Evolutionary conservation across 2,888 invertebrate genomes (phyloP).

Genomic region (Stenotaenia linearis): DNA sequence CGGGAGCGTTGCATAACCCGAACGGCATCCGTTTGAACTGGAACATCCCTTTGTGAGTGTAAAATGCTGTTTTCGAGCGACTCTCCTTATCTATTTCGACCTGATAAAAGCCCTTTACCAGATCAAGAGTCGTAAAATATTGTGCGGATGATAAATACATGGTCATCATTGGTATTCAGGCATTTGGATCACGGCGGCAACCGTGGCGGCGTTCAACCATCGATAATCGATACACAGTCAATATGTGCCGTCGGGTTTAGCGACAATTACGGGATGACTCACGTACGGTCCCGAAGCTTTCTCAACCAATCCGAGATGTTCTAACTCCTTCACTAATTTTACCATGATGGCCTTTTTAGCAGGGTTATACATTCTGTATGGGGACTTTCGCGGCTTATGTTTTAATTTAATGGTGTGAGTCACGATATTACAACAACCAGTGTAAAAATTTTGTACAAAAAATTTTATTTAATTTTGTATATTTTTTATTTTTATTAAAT

Average conservation of each 20-base stretch:
- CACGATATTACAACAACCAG: too few relatives aligned
- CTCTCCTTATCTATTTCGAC: conserved; percentile 36
- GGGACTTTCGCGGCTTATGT: too few relatives aligned
- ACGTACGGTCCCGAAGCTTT: background rate
- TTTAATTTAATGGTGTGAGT: too few relatives aligned
- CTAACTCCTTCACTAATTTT: too few relatives aligned
- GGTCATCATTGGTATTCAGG: background rate
- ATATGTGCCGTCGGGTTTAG: conserved; percentile 41
- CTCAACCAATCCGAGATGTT: background rate
- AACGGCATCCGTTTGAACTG: conserved; percentile 41
- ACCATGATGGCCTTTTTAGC: too few relatives aligned
- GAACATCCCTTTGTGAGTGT: conserved; percentile 38
- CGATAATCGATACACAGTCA: conserved; percentile 48
- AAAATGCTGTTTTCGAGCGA: conserved; percentile 40
- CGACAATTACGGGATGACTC: too few relatives aligned
- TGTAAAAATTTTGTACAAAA: too few relatives aligned
- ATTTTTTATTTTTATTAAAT: too few relatives aligned
- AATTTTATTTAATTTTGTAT: too few relatives aligned
- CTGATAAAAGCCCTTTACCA: conserved; percentile 38
- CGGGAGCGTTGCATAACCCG: too few relatives aligned
- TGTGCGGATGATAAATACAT: background rate
- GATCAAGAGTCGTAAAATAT: conserved; percentile 38
- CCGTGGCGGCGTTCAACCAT: conserved; percentile 42
- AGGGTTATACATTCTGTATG: too few relatives aligned
- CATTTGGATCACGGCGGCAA: background rate